Percentiles rank a stretch among this genome's conserved stretches.
phyloP scores from a whole-genome alignment of 2,797 vertebrate species.

The Taeniopygia guttata region DNA sequence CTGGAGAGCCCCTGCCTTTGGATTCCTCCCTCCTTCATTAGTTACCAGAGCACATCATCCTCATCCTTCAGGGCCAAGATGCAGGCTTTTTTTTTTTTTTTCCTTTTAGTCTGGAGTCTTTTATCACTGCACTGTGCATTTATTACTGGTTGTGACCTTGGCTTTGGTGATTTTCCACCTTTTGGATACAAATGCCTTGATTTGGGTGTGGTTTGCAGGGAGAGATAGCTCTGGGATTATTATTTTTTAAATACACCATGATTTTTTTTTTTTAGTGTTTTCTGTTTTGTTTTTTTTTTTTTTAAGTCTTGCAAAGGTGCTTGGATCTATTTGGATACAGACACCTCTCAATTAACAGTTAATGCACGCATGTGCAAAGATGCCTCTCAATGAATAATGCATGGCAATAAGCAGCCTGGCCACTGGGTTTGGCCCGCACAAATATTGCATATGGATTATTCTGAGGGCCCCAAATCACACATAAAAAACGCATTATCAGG shows the following conservation, averaged over 20 bases:
- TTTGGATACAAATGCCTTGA: background rate
- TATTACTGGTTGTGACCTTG: constrained; percentile 15
- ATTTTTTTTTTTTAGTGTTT: background rate
- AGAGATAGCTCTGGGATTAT: background rate
- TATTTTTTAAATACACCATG: background rate
- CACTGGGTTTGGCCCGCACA: background rate
- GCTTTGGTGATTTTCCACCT: background rate
- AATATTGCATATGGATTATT: background rate
- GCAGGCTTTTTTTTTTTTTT: background rate
- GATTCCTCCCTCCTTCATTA: constrained; percentile 40
- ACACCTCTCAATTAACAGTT: constrained; percentile 48
- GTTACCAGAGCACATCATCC: constrained; percentile 39
- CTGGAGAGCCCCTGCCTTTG: background rate
- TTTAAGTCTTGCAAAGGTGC: background rate
- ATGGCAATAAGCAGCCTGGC: background rate
- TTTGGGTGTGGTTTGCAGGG: background rate
- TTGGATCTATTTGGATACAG: constrained; percentile 5
- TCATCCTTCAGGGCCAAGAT: constrained; percentile 34
- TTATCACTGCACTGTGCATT: background rate
- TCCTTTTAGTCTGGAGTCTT: background rate
- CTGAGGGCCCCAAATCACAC: background rate
- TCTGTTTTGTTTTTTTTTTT: rapidly evolving
- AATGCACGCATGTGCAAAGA: constrained; percentile 37
- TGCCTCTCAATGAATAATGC: constrained; percentile 59
- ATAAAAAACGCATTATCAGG: background rate